Evolutionary conservation across 2,797 vertebrate genomes (phyloP).

Genomic region (Harpagifer antarcticus): DNA sequence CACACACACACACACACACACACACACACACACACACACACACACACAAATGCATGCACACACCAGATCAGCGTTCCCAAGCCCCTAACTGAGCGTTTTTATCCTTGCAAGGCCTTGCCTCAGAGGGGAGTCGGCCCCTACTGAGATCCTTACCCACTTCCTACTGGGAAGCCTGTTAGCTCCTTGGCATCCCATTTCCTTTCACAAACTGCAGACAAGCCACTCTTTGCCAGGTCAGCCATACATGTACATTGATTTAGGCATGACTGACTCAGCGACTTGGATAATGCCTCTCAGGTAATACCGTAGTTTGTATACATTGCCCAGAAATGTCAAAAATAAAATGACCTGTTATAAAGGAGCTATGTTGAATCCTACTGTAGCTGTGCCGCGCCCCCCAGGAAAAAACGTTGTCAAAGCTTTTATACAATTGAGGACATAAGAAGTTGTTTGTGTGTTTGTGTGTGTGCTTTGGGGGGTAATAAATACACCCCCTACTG

Average conservation of each 20-base stretch:
- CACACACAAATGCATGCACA: constrained; percentile 52
- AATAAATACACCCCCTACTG: constrained; percentile 77
- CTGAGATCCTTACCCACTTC: constrained; percentile 82
- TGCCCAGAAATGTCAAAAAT: constrained; percentile 2
- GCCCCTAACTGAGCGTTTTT: constrained; percentile 83
- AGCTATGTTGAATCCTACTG: constrained; percentile 29
- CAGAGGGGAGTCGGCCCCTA: constrained; percentile 85
- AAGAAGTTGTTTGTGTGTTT: constrained; percentile 66
- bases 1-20: constrained; percentile 47
- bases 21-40: constrained; percentile 40
- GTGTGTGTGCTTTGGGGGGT: constrained; percentile 58
- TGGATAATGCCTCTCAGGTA: constrained; percentile 44
- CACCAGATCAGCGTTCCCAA: constrained; percentile 76
- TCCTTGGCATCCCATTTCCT: constrained; percentile 79
- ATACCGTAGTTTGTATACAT: constrained; percentile 28
- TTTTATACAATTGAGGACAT: constrained; percentile 47
- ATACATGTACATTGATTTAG: constrained; percentile 73
- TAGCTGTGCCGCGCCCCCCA: constrained; percentile 27
- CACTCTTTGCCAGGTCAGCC: constrained; percentile 52
- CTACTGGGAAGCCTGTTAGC: constrained; percentile 79
- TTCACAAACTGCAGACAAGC: constrained; percentile 73
- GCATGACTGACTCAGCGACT: constrained; percentile 66
- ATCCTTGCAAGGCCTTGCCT: constrained; percentile 79
- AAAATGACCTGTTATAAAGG: constrained; percentile 7
- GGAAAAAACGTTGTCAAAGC: constrained; percentile 47